Conservation (phyloP, 2,888 invertebrate species). For the Tanytarsus gracilentus region DNA sequence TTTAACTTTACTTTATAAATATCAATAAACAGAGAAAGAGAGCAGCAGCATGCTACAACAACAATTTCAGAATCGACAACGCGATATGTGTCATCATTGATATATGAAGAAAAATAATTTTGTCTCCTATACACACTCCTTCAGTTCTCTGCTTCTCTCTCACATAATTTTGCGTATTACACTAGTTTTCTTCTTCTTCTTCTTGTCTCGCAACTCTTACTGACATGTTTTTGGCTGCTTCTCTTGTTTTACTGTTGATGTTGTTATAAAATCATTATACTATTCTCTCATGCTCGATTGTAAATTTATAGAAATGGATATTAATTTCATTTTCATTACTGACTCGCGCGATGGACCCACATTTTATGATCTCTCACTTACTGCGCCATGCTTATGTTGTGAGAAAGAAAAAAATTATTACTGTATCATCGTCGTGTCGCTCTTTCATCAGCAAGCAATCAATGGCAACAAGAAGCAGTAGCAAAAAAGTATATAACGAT, state of each 20-base stretch:
- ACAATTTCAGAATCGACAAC: too few species aligned
- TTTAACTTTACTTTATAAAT: too few species aligned
- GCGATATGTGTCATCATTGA: too few species aligned
- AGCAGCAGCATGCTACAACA: too few species aligned
- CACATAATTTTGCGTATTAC: background rate
- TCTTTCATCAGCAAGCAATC: background rate
- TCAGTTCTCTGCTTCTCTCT: background rate
- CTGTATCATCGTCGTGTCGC: background rate
- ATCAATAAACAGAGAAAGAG: too few species aligned
- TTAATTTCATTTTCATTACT: background rate
- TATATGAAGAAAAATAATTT: too few species aligned
- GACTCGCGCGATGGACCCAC: background rate
- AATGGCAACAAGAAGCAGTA: background rate
- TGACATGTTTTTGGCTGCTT: too few species aligned
- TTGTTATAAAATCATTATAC: too few species aligned
- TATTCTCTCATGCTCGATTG: too few species aligned
- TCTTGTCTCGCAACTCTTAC: background rate
- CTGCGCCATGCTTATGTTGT: background rate
- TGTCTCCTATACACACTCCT: slow-evolving; percentile 6
- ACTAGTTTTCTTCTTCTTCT: background rate
- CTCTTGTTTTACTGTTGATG: too few species aligned
- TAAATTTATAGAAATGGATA: too few species aligned
- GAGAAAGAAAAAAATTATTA: background rate
- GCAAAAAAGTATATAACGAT: background rate
- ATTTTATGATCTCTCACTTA: background rate